Evolutionary conservation across 2,113 vertebrate genomes (phyloP).

Genomic region (Caranx melampygus): DNA sequence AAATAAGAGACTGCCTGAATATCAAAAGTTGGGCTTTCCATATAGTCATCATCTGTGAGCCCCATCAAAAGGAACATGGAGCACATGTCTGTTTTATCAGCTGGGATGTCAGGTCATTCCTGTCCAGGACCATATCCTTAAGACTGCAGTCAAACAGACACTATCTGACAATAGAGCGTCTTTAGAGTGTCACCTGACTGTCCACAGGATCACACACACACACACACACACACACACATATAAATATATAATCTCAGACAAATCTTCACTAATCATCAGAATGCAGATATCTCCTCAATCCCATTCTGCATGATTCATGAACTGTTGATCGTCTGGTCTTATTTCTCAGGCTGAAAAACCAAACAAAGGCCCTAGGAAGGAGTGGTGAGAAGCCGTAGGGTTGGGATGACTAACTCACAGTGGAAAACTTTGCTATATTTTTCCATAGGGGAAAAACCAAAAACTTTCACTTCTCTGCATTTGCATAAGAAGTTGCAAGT

Average conservation of each 20-base stretch:
- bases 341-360: conserved; percentile 12
- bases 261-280: neutral
- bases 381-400: neutral
- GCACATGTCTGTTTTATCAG: conserved; percentile 2
- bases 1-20: neutral
- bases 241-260: neutral
- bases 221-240: too few relatives aligned
- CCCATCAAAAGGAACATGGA: neutral
- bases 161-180: conserved; percentile 23
- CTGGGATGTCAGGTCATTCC: conserved; percentile 8
- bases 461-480: neutral
- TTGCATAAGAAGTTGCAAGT: conserved; percentile 33
- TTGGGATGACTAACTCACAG: neutral
- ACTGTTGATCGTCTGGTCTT: neutral
- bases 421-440: neutral
- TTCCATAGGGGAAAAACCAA: neutral
- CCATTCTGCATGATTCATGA: conserved; percentile 4
- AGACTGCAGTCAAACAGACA: conserved; percentile 22
- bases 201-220: neutral
- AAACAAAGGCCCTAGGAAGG: neutral
- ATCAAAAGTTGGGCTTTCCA: conserved; percentile 1
- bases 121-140: conserved; percentile 12
- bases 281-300: neutral
- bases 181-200: neutral
- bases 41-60: conserved; percentile 2